phyloP scores from a whole-genome alignment of 2,113 vertebrate genomes.

The Pterocles burchelli region DNA sequence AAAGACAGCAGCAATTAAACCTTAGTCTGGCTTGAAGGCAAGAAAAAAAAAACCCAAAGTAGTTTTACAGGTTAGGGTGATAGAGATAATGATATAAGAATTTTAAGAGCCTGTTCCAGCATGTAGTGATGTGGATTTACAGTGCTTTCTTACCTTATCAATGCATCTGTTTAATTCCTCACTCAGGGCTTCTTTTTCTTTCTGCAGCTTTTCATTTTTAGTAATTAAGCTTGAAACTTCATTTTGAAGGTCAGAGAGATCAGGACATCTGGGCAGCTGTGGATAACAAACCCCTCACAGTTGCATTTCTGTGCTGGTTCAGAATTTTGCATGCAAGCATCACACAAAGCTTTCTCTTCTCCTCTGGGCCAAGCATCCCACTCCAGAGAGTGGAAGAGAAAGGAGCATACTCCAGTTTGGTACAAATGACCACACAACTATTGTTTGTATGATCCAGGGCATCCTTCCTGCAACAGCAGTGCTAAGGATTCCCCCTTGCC shows the following conservation, averaged over 20 bases:
- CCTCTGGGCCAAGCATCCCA: neutral
- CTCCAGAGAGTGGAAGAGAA: neutral
- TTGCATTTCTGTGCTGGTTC: neutral
- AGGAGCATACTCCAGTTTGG: neutral
- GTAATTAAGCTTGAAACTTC: constrained; percentile 69
- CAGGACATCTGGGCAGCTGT: constrained; percentile 70
- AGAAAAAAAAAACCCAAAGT: neutral
- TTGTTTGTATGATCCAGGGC: accelerated
- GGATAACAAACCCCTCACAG: neutral
- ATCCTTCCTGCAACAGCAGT: neutral
- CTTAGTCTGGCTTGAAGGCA: neutral
- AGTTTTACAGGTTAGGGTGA: neutral
- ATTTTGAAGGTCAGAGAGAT: constrained; percentile 72
- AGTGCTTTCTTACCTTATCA: constrained; percentile 75
- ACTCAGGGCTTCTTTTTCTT: constrained; percentile 80
- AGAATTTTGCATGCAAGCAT: neutral
- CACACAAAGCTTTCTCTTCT: neutral
- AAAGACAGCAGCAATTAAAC: neutral
- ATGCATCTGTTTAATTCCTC: constrained; percentile 78
- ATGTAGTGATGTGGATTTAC: accelerated
- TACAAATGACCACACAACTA: accelerated
- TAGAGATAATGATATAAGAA: accelerated
- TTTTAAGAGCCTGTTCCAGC: neutral
- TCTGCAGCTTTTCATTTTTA: constrained; percentile 77
- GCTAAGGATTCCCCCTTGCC: neutral